These are phyloP conservation scores for Tapera naevia DNA, from an alignment of 2,797 vertebrate species.

Conservation along the genomic window DNA sequence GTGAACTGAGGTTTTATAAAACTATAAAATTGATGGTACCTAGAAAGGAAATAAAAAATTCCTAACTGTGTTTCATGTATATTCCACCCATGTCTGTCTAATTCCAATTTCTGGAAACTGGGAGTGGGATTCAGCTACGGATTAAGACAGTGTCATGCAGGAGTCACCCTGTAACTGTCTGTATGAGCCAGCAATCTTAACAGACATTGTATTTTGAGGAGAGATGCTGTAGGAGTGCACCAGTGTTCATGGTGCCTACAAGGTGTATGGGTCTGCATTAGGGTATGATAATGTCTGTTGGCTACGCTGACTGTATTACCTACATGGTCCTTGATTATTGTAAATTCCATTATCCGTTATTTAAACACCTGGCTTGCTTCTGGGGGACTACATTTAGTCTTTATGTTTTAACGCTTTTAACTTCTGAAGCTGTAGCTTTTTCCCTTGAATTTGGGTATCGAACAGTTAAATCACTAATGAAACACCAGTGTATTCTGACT, in stretches of 20 bases:
- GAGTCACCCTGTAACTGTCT: background rate
- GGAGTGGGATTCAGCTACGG: background rate
- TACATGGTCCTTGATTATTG: background rate
- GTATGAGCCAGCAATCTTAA: background rate
- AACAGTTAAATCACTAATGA: too few relatives aligned
- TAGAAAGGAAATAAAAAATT: background rate
- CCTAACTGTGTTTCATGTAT: background rate
- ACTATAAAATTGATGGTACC: background rate
- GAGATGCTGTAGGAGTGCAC: background rate
- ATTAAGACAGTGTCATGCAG: accelerated
- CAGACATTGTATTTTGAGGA: background rate
- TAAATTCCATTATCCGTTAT: background rate
- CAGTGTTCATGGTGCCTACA: accelerated
- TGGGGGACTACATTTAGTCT: background rate
- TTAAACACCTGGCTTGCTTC: accelerated
- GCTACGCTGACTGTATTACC: background rate
- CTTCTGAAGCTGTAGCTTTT: background rate
- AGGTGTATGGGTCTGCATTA: background rate
- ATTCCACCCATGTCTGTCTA: too few relatives aligned
- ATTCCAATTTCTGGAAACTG: background rate
- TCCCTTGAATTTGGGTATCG: background rate
- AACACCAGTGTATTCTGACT: too few relatives aligned
- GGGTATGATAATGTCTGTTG: background rate
- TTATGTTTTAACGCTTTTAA: background rate
- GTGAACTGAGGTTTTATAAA: background rate